Conservation (phyloP, 2,797 vertebrate genomes). For the Antennarius maculatus region DNA sequence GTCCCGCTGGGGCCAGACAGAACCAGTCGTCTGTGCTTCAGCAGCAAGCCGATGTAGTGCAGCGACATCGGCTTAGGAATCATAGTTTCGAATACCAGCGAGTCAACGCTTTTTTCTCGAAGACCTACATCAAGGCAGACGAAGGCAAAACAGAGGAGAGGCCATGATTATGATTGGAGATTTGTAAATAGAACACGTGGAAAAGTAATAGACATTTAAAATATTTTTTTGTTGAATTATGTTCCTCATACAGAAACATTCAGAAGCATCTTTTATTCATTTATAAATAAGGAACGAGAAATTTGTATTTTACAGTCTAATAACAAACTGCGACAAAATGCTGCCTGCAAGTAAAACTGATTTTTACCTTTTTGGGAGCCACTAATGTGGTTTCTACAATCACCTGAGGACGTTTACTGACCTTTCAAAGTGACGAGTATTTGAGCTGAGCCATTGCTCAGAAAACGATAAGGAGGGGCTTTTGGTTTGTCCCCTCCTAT, state of each 20-base stretch:
- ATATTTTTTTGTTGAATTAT: too few species aligned
- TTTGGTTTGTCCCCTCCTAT: slow-evolving; percentile 87
- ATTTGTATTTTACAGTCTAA: neutral
- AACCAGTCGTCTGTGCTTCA: slow-evolving; percentile 93
- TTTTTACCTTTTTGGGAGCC: too few species aligned
- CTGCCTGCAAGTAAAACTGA: too few species aligned
- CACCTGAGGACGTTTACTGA: slow-evolving; percentile 42
- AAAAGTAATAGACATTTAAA: neutral
- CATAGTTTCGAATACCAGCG: slow-evolving; percentile 94
- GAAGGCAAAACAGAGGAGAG: neutral
- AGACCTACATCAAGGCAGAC: slow-evolving; percentile 79
- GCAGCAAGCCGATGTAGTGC: slow-evolving; percentile 94
- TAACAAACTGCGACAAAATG: too few species aligned
- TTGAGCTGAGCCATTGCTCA: slow-evolving; percentile 78
- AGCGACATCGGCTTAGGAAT: slow-evolving; percentile 97
- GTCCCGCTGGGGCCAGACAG: slow-evolving; percentile 95
- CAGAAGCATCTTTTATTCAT: too few species aligned
- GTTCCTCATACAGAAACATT: too few species aligned
- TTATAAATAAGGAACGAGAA: neutral
- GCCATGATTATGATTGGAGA: neutral
- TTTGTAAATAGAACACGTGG: neutral
- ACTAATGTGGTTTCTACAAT: neutral
- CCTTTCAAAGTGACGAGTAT: slow-evolving; percentile 90
- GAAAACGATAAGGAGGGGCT: slow-evolving; percentile 80
- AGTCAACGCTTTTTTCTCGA: slow-evolving; percentile 92